Base-by-base conservation (phyloP, 2,888 invertebrate genomes). In the Drosophila mayaguana region DNA sequence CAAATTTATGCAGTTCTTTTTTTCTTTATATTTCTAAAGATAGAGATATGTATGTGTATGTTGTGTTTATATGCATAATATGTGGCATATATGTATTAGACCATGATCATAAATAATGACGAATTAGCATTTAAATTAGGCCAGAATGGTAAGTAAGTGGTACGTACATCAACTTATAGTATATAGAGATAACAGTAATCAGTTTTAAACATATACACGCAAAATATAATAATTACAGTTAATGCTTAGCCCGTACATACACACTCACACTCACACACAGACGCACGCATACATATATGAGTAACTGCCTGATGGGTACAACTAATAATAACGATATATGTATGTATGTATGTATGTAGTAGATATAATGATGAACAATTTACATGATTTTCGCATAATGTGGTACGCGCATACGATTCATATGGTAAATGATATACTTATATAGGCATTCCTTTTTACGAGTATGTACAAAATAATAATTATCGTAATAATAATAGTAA, bases 361-460 rank as follows among this genome's bases (percentile, higher is more conserved):
- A 38, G 25, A 48, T 48, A 48, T 48, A 71, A 76, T 76, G 62
- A 50, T 67, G 73, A 86, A 76, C 72, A 80, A 68, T 76, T 83
- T 76, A 82, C 88, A 88, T 85, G 70, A 78, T 83, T 77, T 66
- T 81, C 71, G 74, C 75, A 71, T 82, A 62, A n/a, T n/a, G n/a
- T n/a, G n/a, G n/a, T n/a, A n/a, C 28, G 28, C 75, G 75, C 75
- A 72, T 82, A 63, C 63, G 71, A 60, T 50, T 64, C 64, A 66
- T 62, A 54, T 65, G 45, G 55, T 79, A 65, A 51, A 66, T 63
- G 62, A 63, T 80, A 54, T 51, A 42, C 38, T 56, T 62, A 43
- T 63, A 68, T 57, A 55, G 55, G 63, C 68, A 60, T 76, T 59
- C 56, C 16, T 38, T 48, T 48, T 73, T 63, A 73, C 54, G 75